Base-by-base conservation (phyloP, 2,113 vertebrate species). In the Myxocyprinus asiaticus region DNA sequence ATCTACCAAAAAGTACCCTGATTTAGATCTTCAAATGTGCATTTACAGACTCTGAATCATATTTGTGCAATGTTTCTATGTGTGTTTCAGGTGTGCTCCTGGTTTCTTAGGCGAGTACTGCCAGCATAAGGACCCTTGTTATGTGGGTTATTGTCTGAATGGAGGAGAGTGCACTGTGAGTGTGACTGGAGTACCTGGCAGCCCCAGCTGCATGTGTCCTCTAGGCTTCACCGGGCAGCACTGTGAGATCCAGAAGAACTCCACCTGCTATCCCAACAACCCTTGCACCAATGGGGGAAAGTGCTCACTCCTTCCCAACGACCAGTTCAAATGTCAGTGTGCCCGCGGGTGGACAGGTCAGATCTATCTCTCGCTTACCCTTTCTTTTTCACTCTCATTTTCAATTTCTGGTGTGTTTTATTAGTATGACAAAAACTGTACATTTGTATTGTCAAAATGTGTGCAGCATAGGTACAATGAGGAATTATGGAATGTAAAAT, bases 41-140 rank as follows among this genome's bases (percentile, higher is more conserved):
- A 51, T 51, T 51, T 51, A 10, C 8, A 33, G 50, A 10, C 50
- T 51, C 45, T 48, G 11, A 74, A 14, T 17, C 12, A 48, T 80
- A 14, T 53, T 9, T 59, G n/a, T 67, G 2, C 74, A 4, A 6
- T 74, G 14, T 87, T 63, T 87, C 12, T 65, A 14, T 79, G 5
- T 83, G 48, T 42, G 79, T 90, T 85, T 15, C 87, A 98, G 96
- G 87, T 98, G 96, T 88, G 90, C 87, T 5, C 89, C 93, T 50
- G 96, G 95, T 76, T 98, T 93, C 82, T 86, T 96, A 82, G 96
- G 96, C 64, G 95, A 96, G 67, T 96, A 96, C 85, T 98, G 96
- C 79, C 95, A 98, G 53, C 93, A 96, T 85, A 94, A 90, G 72
- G 94, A 97, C 86, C 95, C 95, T 5, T 98, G 96, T 50, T 91